phyloP scores from a whole-genome alignment of 1,140 invertebrate species.

The Drosophila albomicans region DNA sequence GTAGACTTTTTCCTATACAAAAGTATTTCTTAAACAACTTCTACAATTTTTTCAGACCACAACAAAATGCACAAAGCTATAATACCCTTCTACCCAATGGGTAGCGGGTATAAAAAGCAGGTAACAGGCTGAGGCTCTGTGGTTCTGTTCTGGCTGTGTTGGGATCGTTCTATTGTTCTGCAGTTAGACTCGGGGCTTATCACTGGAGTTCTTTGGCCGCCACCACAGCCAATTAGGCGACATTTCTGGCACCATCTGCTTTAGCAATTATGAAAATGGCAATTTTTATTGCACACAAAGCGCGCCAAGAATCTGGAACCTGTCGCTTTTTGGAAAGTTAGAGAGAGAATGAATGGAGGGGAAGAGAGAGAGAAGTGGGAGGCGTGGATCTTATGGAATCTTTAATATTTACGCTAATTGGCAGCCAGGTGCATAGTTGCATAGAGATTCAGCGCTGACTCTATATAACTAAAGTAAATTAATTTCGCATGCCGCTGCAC shows the following conservation, averaged over 20 bases:
- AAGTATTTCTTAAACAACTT: no score
- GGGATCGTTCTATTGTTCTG: constrained; percentile 63
- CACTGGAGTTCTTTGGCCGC: constrained; percentile 33
- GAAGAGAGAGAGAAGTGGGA: not conserved
- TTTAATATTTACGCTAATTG: constrained; percentile 83
- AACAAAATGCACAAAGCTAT: no score
- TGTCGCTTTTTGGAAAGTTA: constrained; percentile 4
- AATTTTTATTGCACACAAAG: constrained; percentile 78
- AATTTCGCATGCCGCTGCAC: constrained; percentile 79
- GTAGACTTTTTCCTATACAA: no score
- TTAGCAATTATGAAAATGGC: constrained; percentile 81
- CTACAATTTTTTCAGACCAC: no score
- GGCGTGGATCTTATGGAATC: constrained; percentile 49
- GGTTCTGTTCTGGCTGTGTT: constrained; percentile 28
- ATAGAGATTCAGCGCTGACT: constrained; percentile 23
- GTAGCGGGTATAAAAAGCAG: not conserved
- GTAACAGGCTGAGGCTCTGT: constrained; percentile 9
- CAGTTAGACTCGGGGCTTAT: constrained; percentile 58
- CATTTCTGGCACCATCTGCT: constrained; percentile 81
- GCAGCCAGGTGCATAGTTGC: constrained; percentile 74
- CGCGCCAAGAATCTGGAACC: constrained; percentile 50
- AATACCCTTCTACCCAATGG: no score
- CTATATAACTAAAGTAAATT: constrained; percentile 51
- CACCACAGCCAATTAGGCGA: constrained; percentile 76
- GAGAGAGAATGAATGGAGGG: not conserved